These are phyloP conservation scores for Sweltsa coloradensis DNA, from an alignment of 1,140 invertebrate genomes.

Conservation along the genomic window DNA sequence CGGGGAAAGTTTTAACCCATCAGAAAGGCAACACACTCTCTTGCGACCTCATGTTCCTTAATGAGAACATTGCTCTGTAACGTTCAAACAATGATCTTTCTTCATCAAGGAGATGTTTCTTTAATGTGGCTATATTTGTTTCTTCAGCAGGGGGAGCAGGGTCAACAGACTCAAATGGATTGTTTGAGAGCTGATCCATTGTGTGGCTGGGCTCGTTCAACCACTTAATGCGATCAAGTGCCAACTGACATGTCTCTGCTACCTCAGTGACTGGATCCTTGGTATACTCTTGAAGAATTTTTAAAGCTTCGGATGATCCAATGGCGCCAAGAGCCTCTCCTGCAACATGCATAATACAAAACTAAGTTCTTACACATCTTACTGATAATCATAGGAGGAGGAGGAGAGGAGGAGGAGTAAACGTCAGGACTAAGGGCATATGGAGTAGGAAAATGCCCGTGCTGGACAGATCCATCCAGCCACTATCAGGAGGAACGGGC, in stretches of 20 bases:
- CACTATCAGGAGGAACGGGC: too few species aligned
- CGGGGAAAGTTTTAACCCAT: too few species aligned
- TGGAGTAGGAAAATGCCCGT: too few species aligned
- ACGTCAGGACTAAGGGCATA: too few species aligned
- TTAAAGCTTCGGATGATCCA: constrained; percentile 51
- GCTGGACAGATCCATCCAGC: too few species aligned
- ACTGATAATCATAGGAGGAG: too few species aligned
- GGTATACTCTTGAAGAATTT: constrained; percentile 62
- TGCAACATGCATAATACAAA: constrained; percentile 33
- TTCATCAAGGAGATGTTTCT: constrained; percentile 59
- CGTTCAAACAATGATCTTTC: constrained; percentile 69
- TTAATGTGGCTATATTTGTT: constrained; percentile 47
- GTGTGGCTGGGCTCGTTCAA: constrained; percentile 32
- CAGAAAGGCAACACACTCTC: constrained; percentile 70
- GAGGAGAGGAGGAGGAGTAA: too few species aligned
- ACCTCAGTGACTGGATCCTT: constrained; percentile 72
- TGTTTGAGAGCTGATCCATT: constrained; percentile 38
- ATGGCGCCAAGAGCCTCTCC: constrained; percentile 96
- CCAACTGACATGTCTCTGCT: constrained; percentile 91
- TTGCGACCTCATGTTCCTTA: constrained; percentile 72
- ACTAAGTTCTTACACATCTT: too few species aligned
- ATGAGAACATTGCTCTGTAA: constrained; percentile 93
- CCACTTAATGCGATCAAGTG: constrained; percentile 74
- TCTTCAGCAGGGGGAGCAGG: constrained; percentile 61
- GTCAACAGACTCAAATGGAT: constrained; percentile 79